Conservation (phyloP, 2,888 invertebrate genomes). For the Macrosoma leucophasiata region DNA sequence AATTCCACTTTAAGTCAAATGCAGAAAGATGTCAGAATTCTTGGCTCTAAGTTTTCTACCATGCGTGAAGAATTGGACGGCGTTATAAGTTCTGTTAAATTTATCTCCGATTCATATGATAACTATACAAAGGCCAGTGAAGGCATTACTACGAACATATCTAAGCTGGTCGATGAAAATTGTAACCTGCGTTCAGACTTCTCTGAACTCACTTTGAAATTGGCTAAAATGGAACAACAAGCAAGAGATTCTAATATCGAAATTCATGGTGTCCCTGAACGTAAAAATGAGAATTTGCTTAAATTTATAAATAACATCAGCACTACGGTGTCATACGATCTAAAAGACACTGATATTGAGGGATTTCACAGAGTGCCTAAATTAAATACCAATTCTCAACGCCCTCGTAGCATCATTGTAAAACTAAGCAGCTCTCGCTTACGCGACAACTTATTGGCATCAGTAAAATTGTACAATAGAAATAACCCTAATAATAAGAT, state of each 20-base stretch:
- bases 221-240: conserved; percentile 8
- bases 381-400: conserved; percentile 6
- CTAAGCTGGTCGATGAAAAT: too few species aligned
- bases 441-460: conserved; percentile 20
- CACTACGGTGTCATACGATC: conserved; percentile 2
- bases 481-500: conserved; percentile 15
- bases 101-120: too few species aligned
- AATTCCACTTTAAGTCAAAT: too few species aligned
- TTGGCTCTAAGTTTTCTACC: too few species aligned
- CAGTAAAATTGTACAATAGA: conserved; percentile 16
- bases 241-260: conserved; percentile 12
- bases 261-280: conserved; percentile 18
- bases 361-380: conserved; percentile 17
- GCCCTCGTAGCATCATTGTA: conserved; percentile 21
- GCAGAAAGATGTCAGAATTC: too few species aligned
- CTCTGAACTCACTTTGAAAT: too few species aligned
- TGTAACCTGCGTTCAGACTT: too few species aligned
- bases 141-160: too few species aligned
- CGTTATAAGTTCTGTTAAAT: too few species aligned
- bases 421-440: conserved; percentile 13
- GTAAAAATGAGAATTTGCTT: conserved; percentile 14
- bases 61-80: too few species aligned
- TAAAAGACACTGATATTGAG: conserved; percentile 14
- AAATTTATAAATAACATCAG: conserved; percentile 10
- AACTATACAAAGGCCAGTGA: too few species aligned